Evolutionary conservation across 1,140 invertebrate genomes (phyloP).

Genomic region (Musca domestica): DNA sequence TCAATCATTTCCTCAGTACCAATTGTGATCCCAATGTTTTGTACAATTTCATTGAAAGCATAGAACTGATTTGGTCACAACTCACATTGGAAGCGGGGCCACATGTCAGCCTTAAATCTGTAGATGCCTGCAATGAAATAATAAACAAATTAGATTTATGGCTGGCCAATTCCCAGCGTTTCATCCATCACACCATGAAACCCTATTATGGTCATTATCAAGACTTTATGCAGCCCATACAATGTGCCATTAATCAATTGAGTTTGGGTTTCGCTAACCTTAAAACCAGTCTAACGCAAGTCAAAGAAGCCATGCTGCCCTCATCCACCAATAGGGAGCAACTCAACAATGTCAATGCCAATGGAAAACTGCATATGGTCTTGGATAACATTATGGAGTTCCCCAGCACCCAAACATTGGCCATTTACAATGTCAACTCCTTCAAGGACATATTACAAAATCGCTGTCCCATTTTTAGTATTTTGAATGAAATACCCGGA

Average conservation of each 20-base stretch:
- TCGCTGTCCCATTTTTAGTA: slow-evolving; percentile 32
- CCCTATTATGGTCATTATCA: slow-evolving; percentile 43
- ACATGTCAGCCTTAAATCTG: neutral
- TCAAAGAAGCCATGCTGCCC: slow-evolving; percentile 2
- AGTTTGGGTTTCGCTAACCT: slow-evolving; percentile 42
- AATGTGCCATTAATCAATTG: slow-evolving; percentile 41
- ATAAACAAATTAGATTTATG: slow-evolving; percentile 45
- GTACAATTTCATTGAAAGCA: slow-evolving; percentile 27
- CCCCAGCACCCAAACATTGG: slow-evolving; percentile 33
- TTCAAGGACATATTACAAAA: slow-evolving; percentile 15
- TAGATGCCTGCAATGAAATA: slow-evolving; percentile 27
- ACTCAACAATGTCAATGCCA: slow-evolving; percentile 26
- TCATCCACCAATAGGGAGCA: too few species aligned
- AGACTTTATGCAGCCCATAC: slow-evolving; percentile 47
- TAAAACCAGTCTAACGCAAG: slow-evolving; percentile 34
- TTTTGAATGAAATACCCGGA: slow-evolving; percentile 37
- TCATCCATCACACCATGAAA: slow-evolving; percentile 41
- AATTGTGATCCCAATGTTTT: slow-evolving; percentile 40
- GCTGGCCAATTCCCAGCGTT: slow-evolving; percentile 46
- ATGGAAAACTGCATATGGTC: slow-evolving; percentile 31
- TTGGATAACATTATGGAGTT: slow-evolving; percentile 41
- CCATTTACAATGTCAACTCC: slow-evolving; percentile 27
- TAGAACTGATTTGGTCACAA: slow-evolving; percentile 30
- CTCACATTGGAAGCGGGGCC: neutral
- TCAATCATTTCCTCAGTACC: slow-evolving; percentile 42